Evolutionary conservation across 2,113 vertebrate genomes (phyloP), one percentile per base, ranked within the genome.

Genomic region (Pelvicachromis taeniatus): DNA sequence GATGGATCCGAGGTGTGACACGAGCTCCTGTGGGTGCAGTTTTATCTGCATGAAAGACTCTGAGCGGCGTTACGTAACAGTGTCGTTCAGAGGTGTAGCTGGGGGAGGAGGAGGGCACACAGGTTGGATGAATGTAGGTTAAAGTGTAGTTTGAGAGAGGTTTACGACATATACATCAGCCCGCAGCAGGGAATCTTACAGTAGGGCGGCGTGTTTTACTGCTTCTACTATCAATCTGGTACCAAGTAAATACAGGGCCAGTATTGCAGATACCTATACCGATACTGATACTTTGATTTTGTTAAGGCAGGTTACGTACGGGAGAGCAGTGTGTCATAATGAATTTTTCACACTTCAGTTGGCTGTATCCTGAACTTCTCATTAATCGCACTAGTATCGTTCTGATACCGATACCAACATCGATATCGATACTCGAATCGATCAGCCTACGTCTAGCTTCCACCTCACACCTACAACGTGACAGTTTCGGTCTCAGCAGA

Each of bases 401-500:
- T 65, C 33, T 21, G 38, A 65, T 65, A 38, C 33, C 4, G 11
- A 65, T 65, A 38, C 33, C 33, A 63, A n/a, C n/a, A n/a, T n/a
- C n/a, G n/a, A n/a, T 55, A 13, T 55, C 6, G 2, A 55, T 35
- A 12, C 59, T 63, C 1, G 17, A 4, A 35, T 63, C 0, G 10
- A n/a, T 38, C 59, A 63, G 10, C 31, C 31, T 63, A 21, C 33
- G 21, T 38, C 33, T 38, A 89, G 88, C 84, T 82, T 88, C 86
- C 21, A 82, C 82, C 85, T 89, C 87, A 86, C 85, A 83, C 83
- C 88, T 87, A 77, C 78, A 73, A 38, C 59, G 53, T 83, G 85
- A 85, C 85, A 81, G 89, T 86, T 92, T 77, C 59, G 85, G 82
- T 78, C 29, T 50, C 78, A 83, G 83, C 81, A 86, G 87, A 55